phyloP scores from a whole-genome alignment of 2,113 vertebrate genomes.

The Bucco capensis region DNA sequence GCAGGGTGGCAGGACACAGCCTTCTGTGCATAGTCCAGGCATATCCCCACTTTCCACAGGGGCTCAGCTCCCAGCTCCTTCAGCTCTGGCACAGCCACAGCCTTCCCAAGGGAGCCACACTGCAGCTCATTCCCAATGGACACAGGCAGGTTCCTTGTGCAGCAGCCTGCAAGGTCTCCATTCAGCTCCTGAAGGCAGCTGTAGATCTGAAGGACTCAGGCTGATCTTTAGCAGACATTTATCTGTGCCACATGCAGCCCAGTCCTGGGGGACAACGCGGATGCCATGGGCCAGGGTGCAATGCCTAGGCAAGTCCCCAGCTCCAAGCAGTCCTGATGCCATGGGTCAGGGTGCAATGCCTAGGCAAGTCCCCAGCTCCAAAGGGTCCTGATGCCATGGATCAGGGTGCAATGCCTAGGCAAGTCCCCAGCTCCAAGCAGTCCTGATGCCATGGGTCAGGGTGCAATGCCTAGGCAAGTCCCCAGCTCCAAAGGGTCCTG shows the following conservation, averaged over 20 bases:
- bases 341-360: accelerated
- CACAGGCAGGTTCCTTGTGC: not conserved
- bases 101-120: accelerated
- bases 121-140: accelerated
- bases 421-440: not conserved
- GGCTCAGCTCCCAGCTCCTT: not conserved
- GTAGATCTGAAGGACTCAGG: not conserved
- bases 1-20: not conserved
- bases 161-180: accelerated
- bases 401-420: accelerated
- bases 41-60: not conserved
- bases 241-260: accelerated
- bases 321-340: not conserved
- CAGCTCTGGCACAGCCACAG: not conserved
- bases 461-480: accelerated
- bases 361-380: not conserved
- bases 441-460: too few relatives aligned
- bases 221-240: not conserved
- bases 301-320: not conserved
- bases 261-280: not conserved
- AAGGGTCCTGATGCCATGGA: not conserved
- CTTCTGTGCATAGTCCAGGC: not conserved
- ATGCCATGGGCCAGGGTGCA: accelerated
- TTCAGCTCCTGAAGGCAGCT: not conserved
- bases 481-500: not conserved